Evolutionary conservation across 2,113 vertebrate genomes (phyloP), one percentile per base, ranked within the genome.

Genomic region (Kryptolebias marmoratus): DNA sequence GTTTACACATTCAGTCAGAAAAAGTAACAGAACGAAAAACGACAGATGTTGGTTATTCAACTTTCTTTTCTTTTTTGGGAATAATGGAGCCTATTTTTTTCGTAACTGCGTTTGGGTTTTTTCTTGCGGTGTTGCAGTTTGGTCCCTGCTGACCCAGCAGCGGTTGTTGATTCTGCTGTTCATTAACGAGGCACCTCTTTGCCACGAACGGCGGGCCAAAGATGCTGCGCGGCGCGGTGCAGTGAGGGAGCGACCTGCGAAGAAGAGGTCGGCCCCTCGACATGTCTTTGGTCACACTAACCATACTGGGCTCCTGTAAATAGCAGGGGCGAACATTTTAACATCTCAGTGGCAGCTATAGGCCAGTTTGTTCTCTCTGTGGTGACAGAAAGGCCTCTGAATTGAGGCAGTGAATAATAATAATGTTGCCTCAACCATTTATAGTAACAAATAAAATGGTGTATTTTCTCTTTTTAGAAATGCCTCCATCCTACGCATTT

Each of bases 1-100:
- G 72, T 83, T 84, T 78, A 87, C 30, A 49, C 60, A 70, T 83
- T 81, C 15, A 47, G 87, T 77, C 45, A 69, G 79, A 82, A 55
- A 42, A 65, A 81, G 55, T 31, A 67, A 81, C 61, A 45, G 28
- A 68, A 81, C 18, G 22, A 22, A 31, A 84, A 53, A 71, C 63
- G 61, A 61, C 63, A 16, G n/a, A 70, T 50, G 18, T 42, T 52
- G 32, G 4, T 36, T 22, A 47, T 18, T 58, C 44, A 55, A 55
- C 52, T 50, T 42, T 52, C 22, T 22, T 6, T 18, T 52, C 18
- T n/a, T 3, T 27, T 50, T n/a, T 10, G n/a, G 1, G 8, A 22
- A 27, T 42, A 9, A 8, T 42, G 4, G 22, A 22, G 22, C 22
- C 22, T 22, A 22, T 22, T 10, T 36, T 36, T n/a, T 22, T 31